phyloP scores from a whole-genome alignment of 2,113 vertebrate species.

The human region DNA sequence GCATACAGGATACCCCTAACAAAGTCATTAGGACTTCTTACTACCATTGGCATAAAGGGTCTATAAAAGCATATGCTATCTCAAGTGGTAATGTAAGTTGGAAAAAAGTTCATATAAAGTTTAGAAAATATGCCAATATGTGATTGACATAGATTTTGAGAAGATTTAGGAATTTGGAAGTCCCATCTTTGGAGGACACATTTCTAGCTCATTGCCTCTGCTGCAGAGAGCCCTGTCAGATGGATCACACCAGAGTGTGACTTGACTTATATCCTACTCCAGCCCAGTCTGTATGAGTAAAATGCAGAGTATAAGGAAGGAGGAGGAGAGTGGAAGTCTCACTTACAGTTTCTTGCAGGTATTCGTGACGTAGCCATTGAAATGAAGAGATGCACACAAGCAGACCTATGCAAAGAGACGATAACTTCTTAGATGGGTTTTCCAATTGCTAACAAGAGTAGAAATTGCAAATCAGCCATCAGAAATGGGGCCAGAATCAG shows the following conservation, averaged over 20 bases:
- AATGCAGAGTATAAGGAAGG: neutral
- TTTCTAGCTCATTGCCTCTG: neutral
- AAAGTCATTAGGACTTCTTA: neutral
- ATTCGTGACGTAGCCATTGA: neutral
- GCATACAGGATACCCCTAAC: neutral
- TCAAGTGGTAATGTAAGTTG: neutral
- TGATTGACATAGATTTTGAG: neutral
- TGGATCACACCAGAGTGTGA: neutral
- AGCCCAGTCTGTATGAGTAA: neutral
- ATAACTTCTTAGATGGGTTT: conserved; percentile 58
- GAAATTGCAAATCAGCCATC: conserved; percentile 22
- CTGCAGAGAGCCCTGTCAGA: neutral
- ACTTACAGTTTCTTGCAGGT: conserved; percentile 14
- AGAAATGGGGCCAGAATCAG: neutral
- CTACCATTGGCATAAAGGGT: neutral
- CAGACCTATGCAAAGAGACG: neutral
- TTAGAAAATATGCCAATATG: neutral
- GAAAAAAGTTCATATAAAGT: neutral
- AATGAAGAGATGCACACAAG: conserved; percentile 57
- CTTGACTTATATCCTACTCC: neutral
- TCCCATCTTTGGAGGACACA: neutral
- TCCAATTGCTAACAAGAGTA: conserved; percentile 20
- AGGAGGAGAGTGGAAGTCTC: neutral
- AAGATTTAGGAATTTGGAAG: neutral
- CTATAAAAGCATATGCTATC: neutral